Percentiles rank a stretch among this genome's conserved stretches.
These are phyloP conservation scores for Piezodorus guildinii DNA, from an alignment of 1,140 invertebrate genomes.

Conservation along the genomic window DNA sequence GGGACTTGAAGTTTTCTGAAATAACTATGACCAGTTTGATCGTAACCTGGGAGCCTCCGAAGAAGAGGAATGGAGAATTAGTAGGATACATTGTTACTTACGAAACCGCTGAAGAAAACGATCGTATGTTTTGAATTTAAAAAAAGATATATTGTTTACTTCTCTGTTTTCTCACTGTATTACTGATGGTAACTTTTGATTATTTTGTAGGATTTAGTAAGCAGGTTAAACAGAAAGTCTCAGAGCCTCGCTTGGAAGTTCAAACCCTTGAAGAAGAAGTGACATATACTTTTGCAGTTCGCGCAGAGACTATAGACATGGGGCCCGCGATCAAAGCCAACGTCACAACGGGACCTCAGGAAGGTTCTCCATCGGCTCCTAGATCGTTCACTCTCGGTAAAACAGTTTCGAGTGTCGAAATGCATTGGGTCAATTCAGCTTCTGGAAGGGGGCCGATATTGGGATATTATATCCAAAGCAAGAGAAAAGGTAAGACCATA, in stretches of 20 bases:
- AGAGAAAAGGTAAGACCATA: constrained; percentile 63
- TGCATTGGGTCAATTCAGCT: constrained; percentile 78
- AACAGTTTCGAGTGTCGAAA: constrained; percentile 69
- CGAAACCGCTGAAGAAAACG: constrained; percentile 82
- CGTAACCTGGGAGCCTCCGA: constrained; percentile 83
- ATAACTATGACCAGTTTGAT: constrained; percentile 91
- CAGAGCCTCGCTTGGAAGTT: constrained; percentile 62
- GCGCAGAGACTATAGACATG: constrained; percentile 77
- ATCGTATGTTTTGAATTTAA: constrained; percentile 48
- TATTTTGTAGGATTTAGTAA: constrained; percentile 62
- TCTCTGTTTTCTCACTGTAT: background rate
- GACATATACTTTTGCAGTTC: constrained; percentile 80
- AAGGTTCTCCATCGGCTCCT: constrained; percentile 72
- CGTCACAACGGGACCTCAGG: constrained; percentile 88
- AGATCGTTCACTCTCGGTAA: constrained; percentile 58
- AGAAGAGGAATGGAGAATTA: constrained; percentile 81
- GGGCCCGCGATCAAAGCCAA: constrained; percentile 65
- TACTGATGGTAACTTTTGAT: background rate
- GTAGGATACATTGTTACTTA: constrained; percentile 87
- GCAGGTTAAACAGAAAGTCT: constrained; percentile 88
- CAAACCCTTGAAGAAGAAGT: constrained; percentile 83
- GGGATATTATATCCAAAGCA: constrained; percentile 87
- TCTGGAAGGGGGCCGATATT: constrained; percentile 74
- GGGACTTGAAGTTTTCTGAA: constrained; percentile 71
- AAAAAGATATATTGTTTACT: background rate